phyloP scores from a whole-genome alignment of 2,797 vertebrate genomes.

The Poeciliopsis gracilis region DNA sequence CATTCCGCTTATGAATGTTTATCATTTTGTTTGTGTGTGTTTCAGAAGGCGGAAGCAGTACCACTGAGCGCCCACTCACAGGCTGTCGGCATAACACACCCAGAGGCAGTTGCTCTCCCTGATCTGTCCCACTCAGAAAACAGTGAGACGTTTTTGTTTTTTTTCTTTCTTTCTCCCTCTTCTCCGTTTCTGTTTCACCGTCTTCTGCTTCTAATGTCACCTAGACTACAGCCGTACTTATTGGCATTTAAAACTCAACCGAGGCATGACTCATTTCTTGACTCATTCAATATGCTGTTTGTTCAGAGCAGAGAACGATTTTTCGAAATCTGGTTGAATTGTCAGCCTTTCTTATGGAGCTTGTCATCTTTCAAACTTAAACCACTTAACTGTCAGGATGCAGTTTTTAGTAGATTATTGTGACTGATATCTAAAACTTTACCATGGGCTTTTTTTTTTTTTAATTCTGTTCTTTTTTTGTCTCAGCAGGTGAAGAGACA shows the following conservation, averaged over 20 bases:
- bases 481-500: slow-evolving; percentile 73
- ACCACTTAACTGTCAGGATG: not conserved
- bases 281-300: slow-evolving; percentile 33
- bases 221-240: slow-evolving; percentile 10
- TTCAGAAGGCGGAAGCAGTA: slow-evolving; percentile 66
- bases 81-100: slow-evolving; percentile 50
- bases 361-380: not conserved
- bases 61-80: slow-evolving; percentile 61
- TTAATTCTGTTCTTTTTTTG: not conserved
- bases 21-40: slow-evolving; percentile 32
- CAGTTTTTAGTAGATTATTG: not conserved
- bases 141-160: slow-evolving; percentile 82
- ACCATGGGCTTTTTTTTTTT: not conserved
- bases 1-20: slow-evolving; percentile 31
- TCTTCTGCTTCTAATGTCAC: slow-evolving; percentile 28
- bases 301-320: slow-evolving; percentile 22
- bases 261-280: slow-evolving; percentile 55
- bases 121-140: slow-evolving; percentile 68
- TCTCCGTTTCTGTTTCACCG: slow-evolving; percentile 33
- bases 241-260: slow-evolving; percentile 21
- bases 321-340: slow-evolving; percentile 13
- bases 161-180: not conserved
- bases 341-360: not conserved
- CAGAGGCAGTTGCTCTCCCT: slow-evolving; percentile 59
- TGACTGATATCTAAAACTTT: not conserved